Evolutionary conservation across 2,888 invertebrate genomes (phyloP), one percentile per base, ranked within the genome.

Genomic region (Aproaerema taeniolella): DNA sequence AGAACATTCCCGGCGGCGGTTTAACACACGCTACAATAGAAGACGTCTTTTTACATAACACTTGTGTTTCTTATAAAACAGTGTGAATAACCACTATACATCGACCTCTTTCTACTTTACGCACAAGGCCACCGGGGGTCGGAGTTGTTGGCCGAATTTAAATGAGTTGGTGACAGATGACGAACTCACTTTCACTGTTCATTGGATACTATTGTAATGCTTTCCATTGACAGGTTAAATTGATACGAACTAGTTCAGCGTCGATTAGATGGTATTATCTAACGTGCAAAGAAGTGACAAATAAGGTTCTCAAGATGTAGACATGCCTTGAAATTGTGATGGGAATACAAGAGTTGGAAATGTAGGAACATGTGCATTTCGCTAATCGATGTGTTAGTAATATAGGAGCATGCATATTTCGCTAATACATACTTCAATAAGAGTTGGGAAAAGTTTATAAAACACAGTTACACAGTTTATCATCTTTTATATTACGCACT

Each of bases 131-230:
- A 13, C 25, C 25, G 32, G 31, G 32, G 42, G 45, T 43, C 49
- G 47, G 38, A 26, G n/a, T 30, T 28, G 31, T n/a, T 46, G 42
- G 35, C 35, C 11, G 46, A 47, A 52, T 50, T 40, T 49, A 43
- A 56, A 55, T 52, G 46, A 55, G 46, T 43, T 25, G 24, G 40
- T 34, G 41, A 45, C 43, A 46, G 38, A 29, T 39, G 25, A 26
- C 11, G 51, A 46, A 49, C 50, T 36, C 37, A 51, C 68, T 69
- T 69, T 69, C 68, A 58, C 66, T 58, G 49, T 41, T 43, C 44
- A 52, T 47, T 45, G 37, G 43, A 52, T 50, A 52, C 47, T 42
- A 44, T 41, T 40, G 25, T 41, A 28, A 39, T 31, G 37, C 43
- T 24, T 46, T 43, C 41, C 29, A 24, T 24, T 39, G 33, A 43